Evolutionary conservation across 1,140 invertebrate genomes (phyloP), one percentile per base, ranked within the genome.

Genomic region (Pemphigus obesinymphae): DNA sequence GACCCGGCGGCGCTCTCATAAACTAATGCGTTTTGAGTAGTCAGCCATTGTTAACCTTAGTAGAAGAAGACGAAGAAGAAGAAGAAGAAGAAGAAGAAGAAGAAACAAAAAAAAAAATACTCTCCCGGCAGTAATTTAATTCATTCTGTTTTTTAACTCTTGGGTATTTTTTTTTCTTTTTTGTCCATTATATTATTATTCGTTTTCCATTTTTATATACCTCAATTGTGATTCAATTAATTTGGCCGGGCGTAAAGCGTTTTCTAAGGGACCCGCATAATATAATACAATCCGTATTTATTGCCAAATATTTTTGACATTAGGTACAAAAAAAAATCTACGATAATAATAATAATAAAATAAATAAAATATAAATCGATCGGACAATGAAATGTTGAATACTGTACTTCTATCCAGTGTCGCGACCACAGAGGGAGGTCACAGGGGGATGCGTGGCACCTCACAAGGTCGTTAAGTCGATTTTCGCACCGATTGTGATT

Each of bases 21-120:
- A 43, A 70, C 66, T 70, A 70, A 70, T 70, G 68, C 68, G 68
- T 70, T 70, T 45, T 29, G 68, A 70, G 68, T 70, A 70, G 68
- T 70, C 68, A 3, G 68, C 68, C 68, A 70, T 70, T 70, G 68
- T 70, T 45, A 70, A 70, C 68, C 68, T 70, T 70, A 70, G 23
- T 29, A 11, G 23, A 58, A 58, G 68, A 26, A 70, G 40, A 45
- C n/a, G n/a, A n/a, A n/a, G n/a, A n/a, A n/a, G n/a, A n/a, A n/a
- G n/a, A n/a, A n/a, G n/a, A n/a, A n/a, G n/a, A n/a, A n/a, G n/a
- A n/a, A n/a, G n/a, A n/a, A n/a, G n/a, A n/a, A n/a, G n/a, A n/a
- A n/a, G n/a, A n/a, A n/a, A n/a, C n/a, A n/a, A 70, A 26, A 68
- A 70, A 70, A 70, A 13, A 70, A 70, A 70, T 70, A 1, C 68